Percentiles rank a stretch among this genome's conserved stretches.
phyloP scores from a whole-genome alignment of 2,797 vertebrate genomes.

The Typhlichthys subterraneus region DNA sequence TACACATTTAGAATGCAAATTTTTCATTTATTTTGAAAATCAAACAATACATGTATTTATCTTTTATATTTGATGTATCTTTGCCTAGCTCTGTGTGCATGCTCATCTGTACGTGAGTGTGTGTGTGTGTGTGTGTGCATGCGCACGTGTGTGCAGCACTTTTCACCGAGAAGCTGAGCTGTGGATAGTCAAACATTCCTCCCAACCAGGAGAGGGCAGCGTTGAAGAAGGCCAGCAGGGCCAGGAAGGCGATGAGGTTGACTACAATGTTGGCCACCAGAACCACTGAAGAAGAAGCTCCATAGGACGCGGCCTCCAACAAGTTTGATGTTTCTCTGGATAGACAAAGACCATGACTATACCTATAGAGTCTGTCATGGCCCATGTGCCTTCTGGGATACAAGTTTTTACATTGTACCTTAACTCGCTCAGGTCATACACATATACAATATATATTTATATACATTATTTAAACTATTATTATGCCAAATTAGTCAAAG shows the following conservation, averaged over 20 bases:
- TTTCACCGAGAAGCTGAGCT: slow-evolving; percentile 85
- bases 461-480: too few species aligned
- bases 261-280: slow-evolving; percentile 79
- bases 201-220: slow-evolving; percentile 85
- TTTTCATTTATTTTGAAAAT: too few species aligned
- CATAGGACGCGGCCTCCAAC: slow-evolving; percentile 82
- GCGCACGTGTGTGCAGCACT: neutral
- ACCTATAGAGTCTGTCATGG: neutral
- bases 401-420: too few species aligned
- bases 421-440: too few species aligned
- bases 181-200: slow-evolving; percentile 82
- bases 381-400: neutral
- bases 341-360: slow-evolving; percentile 2
- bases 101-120: neutral
- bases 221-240: slow-evolving; percentile 82
- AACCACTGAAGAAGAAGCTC: slow-evolving; percentile 77
- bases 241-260: slow-evolving; percentile 84
- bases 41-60: too few species aligned
- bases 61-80: too few species aligned
- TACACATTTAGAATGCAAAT: too few species aligned
- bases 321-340: slow-evolving; percentile 80
- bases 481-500: too few species aligned
- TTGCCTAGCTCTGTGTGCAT: neutral
- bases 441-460: too few species aligned
- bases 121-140: slow-evolving; percentile 2